phyloP scores from a whole-genome alignment of 2,888 invertebrate genomes.

The Tetranychus piercei region DNA sequence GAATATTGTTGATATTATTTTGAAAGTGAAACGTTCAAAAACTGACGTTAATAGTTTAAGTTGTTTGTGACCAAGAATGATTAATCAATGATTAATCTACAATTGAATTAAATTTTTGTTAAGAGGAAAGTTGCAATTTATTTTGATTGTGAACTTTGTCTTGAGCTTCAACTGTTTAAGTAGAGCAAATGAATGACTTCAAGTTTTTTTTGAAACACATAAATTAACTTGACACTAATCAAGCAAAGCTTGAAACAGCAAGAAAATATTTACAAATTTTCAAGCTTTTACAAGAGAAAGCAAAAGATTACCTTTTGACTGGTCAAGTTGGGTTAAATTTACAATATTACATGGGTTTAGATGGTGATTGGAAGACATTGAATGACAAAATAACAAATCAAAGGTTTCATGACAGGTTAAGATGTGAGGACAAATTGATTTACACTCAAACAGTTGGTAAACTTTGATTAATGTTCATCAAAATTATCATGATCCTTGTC shows the following conservation, averaged over 20 bases:
- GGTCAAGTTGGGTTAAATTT: no score
- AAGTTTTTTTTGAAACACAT: not conserved
- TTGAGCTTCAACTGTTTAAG: not conserved
- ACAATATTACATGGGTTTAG: no score
- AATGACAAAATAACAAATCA: no score
- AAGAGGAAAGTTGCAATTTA: not conserved
- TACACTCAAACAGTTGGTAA: not conserved
- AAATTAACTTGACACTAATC: not conserved
- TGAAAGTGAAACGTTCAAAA: no score
- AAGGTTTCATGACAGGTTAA: not conserved
- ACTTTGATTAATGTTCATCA: not conserved
- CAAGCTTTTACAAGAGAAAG: conserved; percentile 10
- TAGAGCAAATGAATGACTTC: conserved; percentile 1
- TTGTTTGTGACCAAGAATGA: not conserved
- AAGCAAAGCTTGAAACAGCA: not conserved
- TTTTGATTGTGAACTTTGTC: not conserved
- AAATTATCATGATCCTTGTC: not conserved
- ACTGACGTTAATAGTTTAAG: no score
- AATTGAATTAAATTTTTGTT: not conserved
- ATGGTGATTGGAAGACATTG: no score
- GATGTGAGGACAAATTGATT: not conserved
- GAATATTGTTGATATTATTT: no score
- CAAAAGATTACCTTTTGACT: not conserved
- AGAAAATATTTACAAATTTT: not conserved
- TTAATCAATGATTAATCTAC: not conserved